phyloP scores from a whole-genome alignment of 2,888 invertebrate genomes.

The Amblyjoppa fuscipennis region DNA sequence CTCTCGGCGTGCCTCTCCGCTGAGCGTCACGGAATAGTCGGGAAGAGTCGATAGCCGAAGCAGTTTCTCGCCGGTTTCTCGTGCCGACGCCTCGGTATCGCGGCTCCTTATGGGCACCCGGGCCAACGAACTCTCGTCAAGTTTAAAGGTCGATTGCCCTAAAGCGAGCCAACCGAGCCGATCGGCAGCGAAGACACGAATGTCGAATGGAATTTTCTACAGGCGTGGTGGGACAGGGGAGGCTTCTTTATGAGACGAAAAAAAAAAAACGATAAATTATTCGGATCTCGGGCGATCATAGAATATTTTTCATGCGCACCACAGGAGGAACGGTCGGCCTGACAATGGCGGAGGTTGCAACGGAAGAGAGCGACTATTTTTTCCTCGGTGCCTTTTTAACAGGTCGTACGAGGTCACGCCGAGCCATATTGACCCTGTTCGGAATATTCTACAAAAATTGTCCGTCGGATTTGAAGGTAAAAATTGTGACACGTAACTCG shows the following conservation, averaged over 20 bases:
- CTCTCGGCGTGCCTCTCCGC: background rate
- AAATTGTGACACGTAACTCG: background rate
- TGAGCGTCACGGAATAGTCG: background rate
- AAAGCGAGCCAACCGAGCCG: constrained; percentile 46
- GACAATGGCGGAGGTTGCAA: background rate
- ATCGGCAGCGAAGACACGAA: constrained; percentile 38
- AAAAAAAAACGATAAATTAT: constrained; percentile 34
- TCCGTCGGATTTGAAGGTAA: too few species aligned
- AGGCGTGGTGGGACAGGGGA: background rate
- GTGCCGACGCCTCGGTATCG: constrained; percentile 1
- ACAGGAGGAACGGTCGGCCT: background rate
- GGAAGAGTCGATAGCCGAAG: constrained; percentile 29
- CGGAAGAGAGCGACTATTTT: background rate
- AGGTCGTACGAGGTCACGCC: too few species aligned
- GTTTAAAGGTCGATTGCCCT: constrained; percentile 63
- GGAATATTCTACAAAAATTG: too few species aligned
- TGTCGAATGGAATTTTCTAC: constrained; percentile 51
- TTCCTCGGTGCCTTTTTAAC: background rate
- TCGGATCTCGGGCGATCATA: background rate
- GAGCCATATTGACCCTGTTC: too few species aligned
- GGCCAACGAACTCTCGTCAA: constrained; percentile 63
- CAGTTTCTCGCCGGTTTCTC: constrained; percentile 18
- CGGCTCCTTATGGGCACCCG: constrained; percentile 22
- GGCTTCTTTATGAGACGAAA: background rate
- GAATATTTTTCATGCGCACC: background rate